phyloP scores from a whole-genome alignment of 2,888 invertebrate genomes.

The Agrochola lychnidis region DNA sequence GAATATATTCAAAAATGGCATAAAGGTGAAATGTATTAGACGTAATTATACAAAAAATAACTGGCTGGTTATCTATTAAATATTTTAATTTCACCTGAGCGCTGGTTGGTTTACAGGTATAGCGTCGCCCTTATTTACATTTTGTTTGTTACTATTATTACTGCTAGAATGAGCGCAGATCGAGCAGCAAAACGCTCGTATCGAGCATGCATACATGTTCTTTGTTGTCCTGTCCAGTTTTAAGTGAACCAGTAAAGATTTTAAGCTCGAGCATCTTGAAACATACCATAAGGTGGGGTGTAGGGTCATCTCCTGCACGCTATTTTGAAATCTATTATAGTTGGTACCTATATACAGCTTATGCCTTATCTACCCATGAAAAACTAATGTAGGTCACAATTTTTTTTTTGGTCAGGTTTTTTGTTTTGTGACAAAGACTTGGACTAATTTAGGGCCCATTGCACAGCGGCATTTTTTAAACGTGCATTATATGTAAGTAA shows the following conservation, averaged over 20 bases:
- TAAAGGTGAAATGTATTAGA: constrained; percentile 77
- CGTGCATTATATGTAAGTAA: too few relatives aligned
- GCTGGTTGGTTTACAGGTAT: too few relatives aligned
- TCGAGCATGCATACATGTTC: not conserved
- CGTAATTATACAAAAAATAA: not conserved
- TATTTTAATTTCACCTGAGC: not conserved
- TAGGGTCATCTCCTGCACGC: too few relatives aligned
- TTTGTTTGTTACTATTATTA: not conserved
- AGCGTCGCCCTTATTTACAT: not conserved
- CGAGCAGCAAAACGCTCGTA: not conserved
- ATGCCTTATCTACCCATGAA: not conserved
- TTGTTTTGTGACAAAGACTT: too few relatives aligned
- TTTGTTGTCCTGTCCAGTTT: not conserved
- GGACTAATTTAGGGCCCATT: too few relatives aligned
- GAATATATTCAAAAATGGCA: constrained; percentile 96
- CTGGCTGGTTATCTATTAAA: too few relatives aligned
- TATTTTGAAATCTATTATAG: not conserved
- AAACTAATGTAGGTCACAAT: not conserved
- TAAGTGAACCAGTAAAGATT: too few relatives aligned
- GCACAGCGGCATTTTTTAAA: too few relatives aligned
- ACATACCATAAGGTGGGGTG: too few relatives aligned
- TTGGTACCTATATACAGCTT: not conserved
- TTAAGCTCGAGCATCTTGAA: not conserved
- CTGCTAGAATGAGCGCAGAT: not conserved
- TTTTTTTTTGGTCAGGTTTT: too few relatives aligned